Conservation (phyloP, 92 coral and sea anemone genomes). For the Parazoanthus darwini region DNA sequence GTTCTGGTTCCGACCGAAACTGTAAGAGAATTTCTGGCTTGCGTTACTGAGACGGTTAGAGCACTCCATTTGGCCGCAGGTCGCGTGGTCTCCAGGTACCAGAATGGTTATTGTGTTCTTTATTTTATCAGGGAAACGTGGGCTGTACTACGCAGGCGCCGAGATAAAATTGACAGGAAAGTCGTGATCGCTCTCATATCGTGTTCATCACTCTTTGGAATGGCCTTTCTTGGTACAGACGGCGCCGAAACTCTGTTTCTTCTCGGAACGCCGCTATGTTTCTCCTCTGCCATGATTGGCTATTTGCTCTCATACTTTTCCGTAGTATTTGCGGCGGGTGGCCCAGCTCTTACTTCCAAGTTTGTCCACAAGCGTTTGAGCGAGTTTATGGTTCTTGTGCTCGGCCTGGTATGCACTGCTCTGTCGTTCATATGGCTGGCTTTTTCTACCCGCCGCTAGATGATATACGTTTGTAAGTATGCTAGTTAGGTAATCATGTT, state of each 20-base stretch:
- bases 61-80: too few species aligned
- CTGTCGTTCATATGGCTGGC: conserved; percentile 12
- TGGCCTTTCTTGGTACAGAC: background rate
- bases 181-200: background rate
- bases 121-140: background rate
- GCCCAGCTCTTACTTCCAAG: background rate
- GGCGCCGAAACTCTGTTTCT: conserved; percentile 13
- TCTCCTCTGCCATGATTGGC: conserved; percentile 9
- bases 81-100: too few species aligned
- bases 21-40: too few species aligned
- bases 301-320: conserved; percentile 1
- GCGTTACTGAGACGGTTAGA: too few species aligned
- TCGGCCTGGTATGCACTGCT: background rate
- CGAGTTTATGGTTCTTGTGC: background rate
- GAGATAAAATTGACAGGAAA: background rate
- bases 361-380: background rate
- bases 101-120: background rate
- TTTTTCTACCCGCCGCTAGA: background rate
- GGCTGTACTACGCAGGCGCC: background rate
- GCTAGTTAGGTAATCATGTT: background rate
- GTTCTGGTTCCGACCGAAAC: too few species aligned
- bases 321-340: background rate
- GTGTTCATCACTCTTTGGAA: background rate
- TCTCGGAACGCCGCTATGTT: conserved; percentile 1
- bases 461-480: conserved; percentile 9